Conservation (phyloP, 2,797 vertebrate genomes). For the Macroramphosus scolopax region DNA sequence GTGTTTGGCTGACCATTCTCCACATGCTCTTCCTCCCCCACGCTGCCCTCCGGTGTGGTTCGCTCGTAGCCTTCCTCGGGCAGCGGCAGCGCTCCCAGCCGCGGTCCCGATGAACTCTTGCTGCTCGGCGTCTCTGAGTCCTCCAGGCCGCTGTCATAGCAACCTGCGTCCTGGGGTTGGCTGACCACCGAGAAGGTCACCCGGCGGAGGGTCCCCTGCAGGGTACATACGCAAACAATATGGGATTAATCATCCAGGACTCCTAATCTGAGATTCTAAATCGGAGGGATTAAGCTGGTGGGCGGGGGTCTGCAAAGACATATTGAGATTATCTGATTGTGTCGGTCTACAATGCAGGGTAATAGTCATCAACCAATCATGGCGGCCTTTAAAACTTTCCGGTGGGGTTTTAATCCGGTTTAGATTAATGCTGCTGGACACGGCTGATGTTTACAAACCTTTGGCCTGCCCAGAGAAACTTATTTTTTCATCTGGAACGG, state of each 20-base stretch:
- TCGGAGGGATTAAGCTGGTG: constrained; percentile 65
- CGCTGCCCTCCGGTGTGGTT: constrained; percentile 97
- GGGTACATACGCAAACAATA: constrained; percentile 62
- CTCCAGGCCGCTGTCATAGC: constrained; percentile 98
- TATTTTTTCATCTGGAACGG: constrained; percentile 33
- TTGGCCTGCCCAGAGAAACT: constrained; percentile 23
- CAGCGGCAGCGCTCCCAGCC: constrained; percentile 93
- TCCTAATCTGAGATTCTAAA: constrained; percentile 67
- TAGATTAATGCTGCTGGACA: constrained; percentile 58
- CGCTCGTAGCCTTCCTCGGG: constrained; percentile 97
- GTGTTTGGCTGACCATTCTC: constrained; percentile 90
- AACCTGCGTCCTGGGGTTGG: constrained; percentile 94
- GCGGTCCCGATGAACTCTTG: constrained; percentile 96
- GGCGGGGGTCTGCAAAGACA: constrained; percentile 59
- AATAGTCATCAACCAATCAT: constrained; percentile 66
- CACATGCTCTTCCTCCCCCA: constrained; percentile 98
- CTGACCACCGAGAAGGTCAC: constrained; percentile 99
- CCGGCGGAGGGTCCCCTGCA: constrained; percentile 91
- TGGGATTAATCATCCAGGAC: constrained; percentile 72
- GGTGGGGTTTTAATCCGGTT: constrained; percentile 61
- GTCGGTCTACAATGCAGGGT: constrained; percentile 63
- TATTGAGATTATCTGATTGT: constrained; percentile 69
- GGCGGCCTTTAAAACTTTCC: constrained; percentile 49
- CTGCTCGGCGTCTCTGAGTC: constrained; percentile 99
- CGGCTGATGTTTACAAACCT: constrained; percentile 63